Base-by-base conservation (phyloP, 2,888 invertebrate species). In the Conus canariensis region DNA sequence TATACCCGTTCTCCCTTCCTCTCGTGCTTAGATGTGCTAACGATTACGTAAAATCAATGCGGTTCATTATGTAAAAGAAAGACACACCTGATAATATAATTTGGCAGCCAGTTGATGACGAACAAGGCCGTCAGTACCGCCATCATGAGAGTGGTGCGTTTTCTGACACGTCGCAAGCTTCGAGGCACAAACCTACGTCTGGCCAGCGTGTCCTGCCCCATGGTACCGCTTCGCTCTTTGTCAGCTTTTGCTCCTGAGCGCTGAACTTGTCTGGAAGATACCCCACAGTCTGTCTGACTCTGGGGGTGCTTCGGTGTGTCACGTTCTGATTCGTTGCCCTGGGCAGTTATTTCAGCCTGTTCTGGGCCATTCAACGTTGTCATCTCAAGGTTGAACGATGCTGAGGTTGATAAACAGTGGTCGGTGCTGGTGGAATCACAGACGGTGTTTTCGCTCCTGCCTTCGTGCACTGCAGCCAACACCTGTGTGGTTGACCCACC, bases 31-130 rank as follows among this genome's bases (percentile, higher is more conserved):
- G 45, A 30, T 45, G 45, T 45, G 45, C 3, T 45, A 1, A 45
- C 45, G 45, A 45, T 45, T 45, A 45, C 45, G 45, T 4, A 0
- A 45, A 45, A 45, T 45, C 45, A 4, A 45, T 45, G 45, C 45
- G 45, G 45, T 45, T 45, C 45, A 3, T 45, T 45, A 45, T 45
- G 45, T 4, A 45, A 2, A 45, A 45, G 45, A 45, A 45, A 45
- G 45, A 45, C 45, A 45, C 45, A 88, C 88, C 88, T 88, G 59
- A 60, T 88, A 8, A 77, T n/a, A 0, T 80, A 30, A 88, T 88
- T 80, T 30, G 88, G 88, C 88, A 88, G 82, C 88, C 88, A 88
- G 82, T 88, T 88, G 88, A 88, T 19, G 58, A 88, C 22, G 64
- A 80, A 88, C 25, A 80, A 30, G 5, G 22, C 16, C 6, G 88